Evolutionary conservation across 2,113 vertebrate species (phyloP).

Genomic region (Atrichornis clamosus): DNA sequence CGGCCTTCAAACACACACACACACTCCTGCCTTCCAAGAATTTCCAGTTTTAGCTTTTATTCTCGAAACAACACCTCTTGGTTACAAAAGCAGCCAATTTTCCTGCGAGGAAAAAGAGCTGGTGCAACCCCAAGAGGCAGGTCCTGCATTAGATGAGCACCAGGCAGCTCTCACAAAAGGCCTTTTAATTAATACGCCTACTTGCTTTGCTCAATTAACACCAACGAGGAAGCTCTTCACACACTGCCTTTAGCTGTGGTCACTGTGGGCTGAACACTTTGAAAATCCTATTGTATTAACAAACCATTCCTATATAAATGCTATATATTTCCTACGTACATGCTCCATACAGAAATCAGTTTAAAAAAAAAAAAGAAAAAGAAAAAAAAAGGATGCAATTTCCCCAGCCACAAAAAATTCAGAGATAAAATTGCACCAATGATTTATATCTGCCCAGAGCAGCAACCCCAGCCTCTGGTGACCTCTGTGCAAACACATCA

Average conservation of each 20-base stretch:
- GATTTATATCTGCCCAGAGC: constrained; percentile 10
- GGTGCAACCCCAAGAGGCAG: neutral
- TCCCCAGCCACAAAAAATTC: neutral
- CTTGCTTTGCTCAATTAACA: neutral
- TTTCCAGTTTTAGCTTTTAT: neutral
- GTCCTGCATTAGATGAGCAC: neutral
- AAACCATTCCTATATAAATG: neutral
- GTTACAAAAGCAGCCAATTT: neutral
- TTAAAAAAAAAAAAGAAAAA: neutral
- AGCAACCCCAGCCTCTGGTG: constrained; percentile 15
- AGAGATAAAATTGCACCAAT: neutral
- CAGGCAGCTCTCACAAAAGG: neutral
- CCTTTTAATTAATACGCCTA: neutral
- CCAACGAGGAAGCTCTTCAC: neutral
- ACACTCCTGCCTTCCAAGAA: neutral
- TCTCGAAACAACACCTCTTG: neutral
- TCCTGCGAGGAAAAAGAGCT: neutral
- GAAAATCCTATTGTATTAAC: neutral
- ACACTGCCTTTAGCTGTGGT: neutral
- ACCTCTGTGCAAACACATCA: neutral
- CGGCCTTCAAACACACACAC: neutral
- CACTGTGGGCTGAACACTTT: neutral
- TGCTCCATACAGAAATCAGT: neutral
- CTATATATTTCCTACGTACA: neutral
- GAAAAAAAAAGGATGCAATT: neutral